Conservation (phyloP, 2,113 vertebrate genomes). For the Labeo catla region DNA sequence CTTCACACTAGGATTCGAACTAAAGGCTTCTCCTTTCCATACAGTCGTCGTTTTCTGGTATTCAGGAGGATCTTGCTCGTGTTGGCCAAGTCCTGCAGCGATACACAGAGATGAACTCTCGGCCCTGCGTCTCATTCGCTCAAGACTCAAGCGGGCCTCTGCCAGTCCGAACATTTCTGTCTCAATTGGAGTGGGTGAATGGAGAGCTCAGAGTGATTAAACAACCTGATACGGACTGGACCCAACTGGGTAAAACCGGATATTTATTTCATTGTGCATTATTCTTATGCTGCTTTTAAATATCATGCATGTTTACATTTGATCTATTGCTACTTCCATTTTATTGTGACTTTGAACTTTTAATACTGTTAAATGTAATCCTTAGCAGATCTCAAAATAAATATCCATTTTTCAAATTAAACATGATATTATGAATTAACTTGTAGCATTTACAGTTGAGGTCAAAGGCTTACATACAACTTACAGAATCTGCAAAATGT, state of each 20-base stretch:
- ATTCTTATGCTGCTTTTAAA: neutral
- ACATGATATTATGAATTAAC: neutral
- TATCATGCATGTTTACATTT: neutral
- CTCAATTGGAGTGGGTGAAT: slow-evolving; percentile 85
- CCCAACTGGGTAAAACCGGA: slow-evolving; percentile 69
- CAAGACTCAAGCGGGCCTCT: slow-evolving; percentile 75
- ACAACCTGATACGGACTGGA: slow-evolving; percentile 70
- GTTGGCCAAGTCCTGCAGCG: slow-evolving; percentile 80
- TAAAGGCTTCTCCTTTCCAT: neutral
- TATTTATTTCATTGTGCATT: neutral
- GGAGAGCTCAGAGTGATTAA: slow-evolving; percentile 75
- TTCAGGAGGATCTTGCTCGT: slow-evolving; percentile 81
- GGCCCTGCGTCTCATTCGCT: slow-evolving; percentile 78
- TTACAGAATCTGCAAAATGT: no score
- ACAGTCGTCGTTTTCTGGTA: slow-evolving; percentile 65
- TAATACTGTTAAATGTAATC: no score
- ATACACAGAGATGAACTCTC: slow-evolving; percentile 80
- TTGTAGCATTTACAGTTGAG: neutral
- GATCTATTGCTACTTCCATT: no score
- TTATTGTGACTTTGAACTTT: no score
- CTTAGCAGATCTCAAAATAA: neutral
- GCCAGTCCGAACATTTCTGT: slow-evolving; percentile 84
- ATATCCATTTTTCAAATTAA: neutral
- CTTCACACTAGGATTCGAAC: neutral
- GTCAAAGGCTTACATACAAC: no score